A percentile compares a stretch with the other conserved stretches of the same genome.
Conservation (phyloP, 2,113 vertebrate genomes). For the Mustelus asterias region DNA sequence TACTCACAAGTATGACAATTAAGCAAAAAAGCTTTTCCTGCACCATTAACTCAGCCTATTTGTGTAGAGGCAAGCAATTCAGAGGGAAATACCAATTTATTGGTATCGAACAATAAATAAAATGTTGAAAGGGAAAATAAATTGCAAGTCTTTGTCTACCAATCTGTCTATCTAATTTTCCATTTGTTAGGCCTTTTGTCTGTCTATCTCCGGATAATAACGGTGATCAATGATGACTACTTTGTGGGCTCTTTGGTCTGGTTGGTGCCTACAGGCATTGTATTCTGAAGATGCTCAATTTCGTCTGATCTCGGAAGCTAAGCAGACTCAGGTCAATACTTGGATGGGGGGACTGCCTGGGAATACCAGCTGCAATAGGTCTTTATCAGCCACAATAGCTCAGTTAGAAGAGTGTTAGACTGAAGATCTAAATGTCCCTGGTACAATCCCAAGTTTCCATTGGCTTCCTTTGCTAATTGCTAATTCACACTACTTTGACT, state of each 20-base stretch:
- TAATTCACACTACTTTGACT: no score
- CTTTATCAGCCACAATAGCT: no score
- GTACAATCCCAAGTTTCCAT: no score
- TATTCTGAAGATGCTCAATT: no score
- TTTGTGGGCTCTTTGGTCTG: background rate
- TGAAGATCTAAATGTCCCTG: no score
- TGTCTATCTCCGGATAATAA: background rate
- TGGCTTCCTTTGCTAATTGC: no score
- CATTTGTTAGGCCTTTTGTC: background rate
- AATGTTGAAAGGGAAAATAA: background rate
- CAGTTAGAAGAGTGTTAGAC: no score
- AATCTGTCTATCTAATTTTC: background rate
- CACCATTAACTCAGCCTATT: background rate
- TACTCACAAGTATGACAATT: constrained; percentile 25
- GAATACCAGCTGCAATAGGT: no score
- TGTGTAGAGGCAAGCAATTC: background rate
- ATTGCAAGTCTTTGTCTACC: background rate
- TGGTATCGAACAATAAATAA: background rate
- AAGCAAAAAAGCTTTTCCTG: background rate
- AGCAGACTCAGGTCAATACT: no score
- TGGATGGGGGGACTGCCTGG: no score
- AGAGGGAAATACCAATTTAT: background rate
- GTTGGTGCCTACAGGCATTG: background rate
- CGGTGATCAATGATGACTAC: background rate
- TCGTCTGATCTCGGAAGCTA: no score